A percentile compares a stretch with the other conserved stretches of the same genome.
These are phyloP conservation scores for Galeopsomyia nigrocyanea DNA, from an alignment of 2,888 invertebrate genomes.

Conservation along the genomic window DNA sequence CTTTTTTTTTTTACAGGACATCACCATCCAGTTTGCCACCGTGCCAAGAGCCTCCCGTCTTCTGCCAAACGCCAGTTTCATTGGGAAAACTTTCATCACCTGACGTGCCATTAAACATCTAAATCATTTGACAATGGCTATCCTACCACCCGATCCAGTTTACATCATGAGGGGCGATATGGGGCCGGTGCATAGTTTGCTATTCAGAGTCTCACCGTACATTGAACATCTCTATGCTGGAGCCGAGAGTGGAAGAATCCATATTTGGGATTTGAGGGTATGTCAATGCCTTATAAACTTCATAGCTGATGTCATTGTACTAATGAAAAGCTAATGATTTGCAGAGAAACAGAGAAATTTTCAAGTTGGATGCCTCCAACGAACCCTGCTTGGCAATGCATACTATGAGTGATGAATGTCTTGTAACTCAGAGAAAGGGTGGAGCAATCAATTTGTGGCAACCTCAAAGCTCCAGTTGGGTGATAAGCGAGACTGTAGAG, in stretches of 20 bases:
- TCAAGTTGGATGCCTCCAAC: slow-evolving; percentile 71
- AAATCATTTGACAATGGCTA: slow-evolving; percentile 69
- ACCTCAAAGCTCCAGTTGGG: slow-evolving; percentile 72
- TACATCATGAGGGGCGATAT: slow-evolving; percentile 81
- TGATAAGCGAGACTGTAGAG: slow-evolving; percentile 72
- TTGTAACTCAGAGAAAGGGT: slow-evolving; percentile 83
- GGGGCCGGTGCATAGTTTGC: slow-evolving; percentile 80
- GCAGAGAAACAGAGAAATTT: slow-evolving; percentile 80
- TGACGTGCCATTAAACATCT: slow-evolving; percentile 2
- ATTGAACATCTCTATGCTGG: slow-evolving; percentile 78
- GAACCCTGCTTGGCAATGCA: slow-evolving; percentile 76
- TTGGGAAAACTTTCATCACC: background rate
- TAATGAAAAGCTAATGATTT: slow-evolving; percentile 57
- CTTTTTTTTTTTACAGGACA: slow-evolving; percentile 23
- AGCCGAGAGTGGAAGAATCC: slow-evolving; percentile 80
- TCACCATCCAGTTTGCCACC: slow-evolving; percentile 35
- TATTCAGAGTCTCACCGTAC: slow-evolving; percentile 70
- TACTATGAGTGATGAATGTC: slow-evolving; percentile 72
- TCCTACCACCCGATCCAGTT: slow-evolving; percentile 83
- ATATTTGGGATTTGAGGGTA: slow-evolving; percentile 86
- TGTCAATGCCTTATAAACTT: slow-evolving; percentile 31
- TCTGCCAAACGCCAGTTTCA: slow-evolving; percentile 45
- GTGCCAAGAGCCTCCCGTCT: slow-evolving; percentile 53
- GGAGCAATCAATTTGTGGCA: slow-evolving; percentile 79
- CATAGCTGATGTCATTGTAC: no score